phyloP scores from a whole-genome alignment of 2,797 vertebrate genomes.

The Myiotriccus ornatus region DNA sequence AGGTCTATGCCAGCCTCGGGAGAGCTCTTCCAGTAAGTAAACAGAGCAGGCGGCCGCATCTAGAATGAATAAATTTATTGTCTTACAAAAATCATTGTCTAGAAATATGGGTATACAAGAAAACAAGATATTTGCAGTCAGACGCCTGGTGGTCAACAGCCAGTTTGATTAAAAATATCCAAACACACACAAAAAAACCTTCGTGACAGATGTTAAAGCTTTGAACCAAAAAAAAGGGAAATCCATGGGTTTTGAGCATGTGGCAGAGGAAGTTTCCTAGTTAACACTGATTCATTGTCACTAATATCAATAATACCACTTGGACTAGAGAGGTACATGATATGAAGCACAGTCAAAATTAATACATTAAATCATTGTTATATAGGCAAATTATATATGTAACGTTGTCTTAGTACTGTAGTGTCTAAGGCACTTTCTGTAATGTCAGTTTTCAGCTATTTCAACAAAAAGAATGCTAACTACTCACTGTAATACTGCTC shows the following conservation, averaged over 20 bases:
- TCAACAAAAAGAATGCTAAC: conserved; percentile 69
- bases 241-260: conserved; percentile 68
- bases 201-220: conserved; percentile 88
- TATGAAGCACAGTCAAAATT: conserved; percentile 82
- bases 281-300: conserved; percentile 83
- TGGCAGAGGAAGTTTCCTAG: conserved; percentile 76
- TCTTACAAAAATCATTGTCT: conserved; percentile 93
- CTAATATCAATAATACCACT: conserved; percentile 75
- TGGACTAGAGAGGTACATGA: conserved; percentile 79
- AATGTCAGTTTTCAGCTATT: conserved; percentile 80
- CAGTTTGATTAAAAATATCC: conserved; percentile 80
- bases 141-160: conserved; percentile 89
- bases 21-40: conserved; percentile 71
- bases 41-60: conserved; percentile 75
- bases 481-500: conserved; percentile 75
- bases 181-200: conserved; percentile 78
- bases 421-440: conserved; percentile 98
- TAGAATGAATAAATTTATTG: conserved; percentile 99
- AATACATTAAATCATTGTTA: conserved; percentile 78
- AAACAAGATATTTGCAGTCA: conserved; percentile 85
- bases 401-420: conserved; percentile 92
- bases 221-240: conserved; percentile 83
- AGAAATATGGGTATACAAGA: conserved; percentile 96
- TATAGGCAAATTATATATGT: conserved; percentile 77
- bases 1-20: conserved; percentile 67